Evolutionary conservation across 2,797 vertebrate genomes (phyloP).

Genomic region (Hypotaenidia okinawae): DNA sequence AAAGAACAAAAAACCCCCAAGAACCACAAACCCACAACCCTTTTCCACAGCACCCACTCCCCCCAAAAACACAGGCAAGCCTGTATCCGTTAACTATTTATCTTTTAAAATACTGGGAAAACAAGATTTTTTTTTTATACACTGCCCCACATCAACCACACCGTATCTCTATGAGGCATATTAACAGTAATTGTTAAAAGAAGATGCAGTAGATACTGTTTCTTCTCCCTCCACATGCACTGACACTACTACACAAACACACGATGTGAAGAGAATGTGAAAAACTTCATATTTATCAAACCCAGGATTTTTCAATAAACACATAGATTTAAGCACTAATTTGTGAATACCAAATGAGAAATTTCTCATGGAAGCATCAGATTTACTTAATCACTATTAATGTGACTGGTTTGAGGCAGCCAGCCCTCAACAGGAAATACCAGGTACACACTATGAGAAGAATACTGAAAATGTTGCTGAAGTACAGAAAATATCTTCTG

Average conservation of each 20-base stretch:
- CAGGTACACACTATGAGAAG: background rate
- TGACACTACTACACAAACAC: background rate
- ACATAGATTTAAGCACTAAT: background rate
- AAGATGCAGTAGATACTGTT: background rate
- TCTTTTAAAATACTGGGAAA: background rate
- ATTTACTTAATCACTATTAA: background rate
- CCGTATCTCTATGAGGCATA: background rate
- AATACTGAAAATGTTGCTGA: background rate
- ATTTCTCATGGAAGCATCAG: background rate
- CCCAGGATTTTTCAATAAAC: background rate
- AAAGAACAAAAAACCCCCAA: background rate
- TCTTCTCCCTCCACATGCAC: background rate
- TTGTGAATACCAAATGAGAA: background rate
- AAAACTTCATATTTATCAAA: background rate
- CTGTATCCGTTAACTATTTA: background rate
- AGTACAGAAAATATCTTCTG: slow-evolving; percentile 43
- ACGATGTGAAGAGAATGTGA: background rate
- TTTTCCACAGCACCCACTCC: background rate
- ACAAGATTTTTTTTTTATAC: accelerated
- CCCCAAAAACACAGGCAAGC: background rate
- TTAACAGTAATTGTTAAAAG: background rate
- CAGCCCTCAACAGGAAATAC: background rate
- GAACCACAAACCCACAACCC: background rate
- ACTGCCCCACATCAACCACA: background rate
- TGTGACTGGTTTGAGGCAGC: background rate